Conservation (phyloP, 2,888 invertebrate species). For the Anoplius nigerrimus region DNA sequence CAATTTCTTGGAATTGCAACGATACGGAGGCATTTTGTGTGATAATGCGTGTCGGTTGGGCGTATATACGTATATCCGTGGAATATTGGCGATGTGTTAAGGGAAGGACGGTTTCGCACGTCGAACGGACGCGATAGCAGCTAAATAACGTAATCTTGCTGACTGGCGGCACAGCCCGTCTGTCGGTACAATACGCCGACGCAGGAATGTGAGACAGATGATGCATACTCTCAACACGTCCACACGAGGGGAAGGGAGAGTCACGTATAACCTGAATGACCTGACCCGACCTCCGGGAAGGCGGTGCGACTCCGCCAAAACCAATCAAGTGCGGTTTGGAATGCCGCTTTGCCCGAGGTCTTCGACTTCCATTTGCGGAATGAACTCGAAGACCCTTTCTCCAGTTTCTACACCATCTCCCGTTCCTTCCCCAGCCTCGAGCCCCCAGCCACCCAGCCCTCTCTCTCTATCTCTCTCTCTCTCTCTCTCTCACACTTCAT, state of each 20-base stretch:
- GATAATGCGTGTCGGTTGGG: too few species aligned
- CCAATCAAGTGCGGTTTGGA: slow-evolving; percentile 69
- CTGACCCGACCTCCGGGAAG: slow-evolving; percentile 62
- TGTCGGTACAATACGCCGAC: slow-evolving; percentile 15
- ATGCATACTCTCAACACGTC: slow-evolving; percentile 27
- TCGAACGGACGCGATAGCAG: too few species aligned
- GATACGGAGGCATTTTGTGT: too few species aligned
- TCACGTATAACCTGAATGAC: slow-evolving; percentile 64
- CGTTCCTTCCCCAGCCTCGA: slow-evolving; percentile 27
- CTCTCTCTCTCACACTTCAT: neutral
- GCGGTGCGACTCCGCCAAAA: slow-evolving; percentile 60
- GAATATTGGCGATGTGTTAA: too few species aligned
- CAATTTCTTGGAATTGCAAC: too few species aligned
- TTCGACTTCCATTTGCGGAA: slow-evolving; percentile 58
- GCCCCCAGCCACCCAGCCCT: slow-evolving; percentile 1
- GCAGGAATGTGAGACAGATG: slow-evolving; percentile 20
- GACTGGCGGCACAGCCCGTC: too few species aligned
- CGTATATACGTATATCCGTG: too few species aligned
- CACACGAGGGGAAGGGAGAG: slow-evolving; percentile 36
- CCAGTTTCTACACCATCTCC: slow-evolving; percentile 30
- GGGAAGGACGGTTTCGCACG: too few species aligned
- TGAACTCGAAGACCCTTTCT: slow-evolving; percentile 46
- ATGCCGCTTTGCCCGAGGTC: slow-evolving; percentile 62
- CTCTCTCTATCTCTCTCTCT: slow-evolving; percentile 6
- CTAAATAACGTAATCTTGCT: too few species aligned